Base-by-base conservation (phyloP, 2,888 invertebrate species). In the Fissipunctia ypsillon region DNA sequence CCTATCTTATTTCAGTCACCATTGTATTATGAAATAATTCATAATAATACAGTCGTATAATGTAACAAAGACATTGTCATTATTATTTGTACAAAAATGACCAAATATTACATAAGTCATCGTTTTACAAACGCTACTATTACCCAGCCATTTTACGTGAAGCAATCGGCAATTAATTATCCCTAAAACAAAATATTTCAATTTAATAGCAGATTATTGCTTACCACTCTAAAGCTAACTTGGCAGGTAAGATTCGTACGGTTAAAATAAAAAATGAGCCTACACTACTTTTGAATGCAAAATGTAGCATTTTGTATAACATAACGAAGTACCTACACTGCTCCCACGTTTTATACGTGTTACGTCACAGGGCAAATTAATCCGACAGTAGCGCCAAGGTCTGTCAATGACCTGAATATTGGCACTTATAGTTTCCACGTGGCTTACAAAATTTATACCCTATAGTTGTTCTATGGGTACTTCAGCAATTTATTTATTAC, bases 321-420 rank as follows among this genome's bases (percentile, higher is more conserved):
- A 63, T 31, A 63, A 16, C 2, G 54, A 16, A 7, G 14, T 19
- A 19, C n/a, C n/a, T n/a, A n/a, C 16, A 31, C 3, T 19, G 28
- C 25, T 35, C n/a, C 7, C n/a, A 61, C 38, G 12, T 59, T 45
- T 43, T 56, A 35, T 38, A 3, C 2, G 6, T 31, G 2, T 10
- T 12, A 69, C 41, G 31, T 41, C 52, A 73, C 38, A 60, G 45
- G 25, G 10, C 31, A 25, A 70, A 38, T 54, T 6, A 31, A 38
- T 57, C 19, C 22, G 0, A 59, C 43, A 25, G 25, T 54, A 68
- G 35, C 25, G 14, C 22, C 68, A 69, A 68, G 66, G 68, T 66
- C 56, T 73, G 76, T 68, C 61, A 84, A 66, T 63, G 61, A 43
- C 41, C 68, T 50, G 9, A 43, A 73, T 73, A 63, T 61, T 56